Evolutionary conservation across 2,113 vertebrate species (phyloP).

Genomic region (Ia io): DNA sequence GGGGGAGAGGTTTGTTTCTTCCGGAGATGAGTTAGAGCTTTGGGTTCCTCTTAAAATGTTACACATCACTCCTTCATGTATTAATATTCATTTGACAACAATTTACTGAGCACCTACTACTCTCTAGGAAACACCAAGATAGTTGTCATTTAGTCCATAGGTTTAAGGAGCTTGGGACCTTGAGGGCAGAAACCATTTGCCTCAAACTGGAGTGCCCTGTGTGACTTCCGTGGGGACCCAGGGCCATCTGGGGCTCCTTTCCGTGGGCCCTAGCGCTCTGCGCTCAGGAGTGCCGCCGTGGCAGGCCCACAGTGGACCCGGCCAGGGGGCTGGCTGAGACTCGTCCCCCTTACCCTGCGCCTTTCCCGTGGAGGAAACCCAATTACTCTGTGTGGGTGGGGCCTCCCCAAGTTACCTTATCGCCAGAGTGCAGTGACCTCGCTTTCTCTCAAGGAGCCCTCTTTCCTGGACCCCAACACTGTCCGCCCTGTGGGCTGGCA

Average conservation of each 20-base stretch:
- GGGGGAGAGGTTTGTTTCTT: neutral
- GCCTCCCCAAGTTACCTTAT: neutral
- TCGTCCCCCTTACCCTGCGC: no score
- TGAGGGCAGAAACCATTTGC: neutral
- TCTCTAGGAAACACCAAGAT: neutral
- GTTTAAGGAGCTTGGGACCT: neutral
- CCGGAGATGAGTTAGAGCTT: neutral
- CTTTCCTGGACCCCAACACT: neutral
- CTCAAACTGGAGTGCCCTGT: neutral
- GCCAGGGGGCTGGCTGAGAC: neutral
- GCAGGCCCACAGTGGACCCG: neutral
- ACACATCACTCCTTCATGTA: neutral
- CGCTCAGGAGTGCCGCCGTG: neutral
- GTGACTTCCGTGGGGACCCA: neutral
- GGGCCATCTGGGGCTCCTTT: neutral
- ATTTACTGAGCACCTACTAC: neutral
- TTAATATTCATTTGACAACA: neutral
- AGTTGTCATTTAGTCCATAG: neutral
- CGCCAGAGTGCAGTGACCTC: neutral
- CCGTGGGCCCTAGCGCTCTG: neutral
- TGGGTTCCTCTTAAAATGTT: neutral
- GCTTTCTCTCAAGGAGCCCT: neutral
- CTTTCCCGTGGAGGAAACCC: neutral
- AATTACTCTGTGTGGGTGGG: neutral
- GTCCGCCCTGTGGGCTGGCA: neutral